Evolutionary conservation across 2,888 invertebrate genomes (phyloP).

Genomic region (Metallyticus violacea): DNA sequence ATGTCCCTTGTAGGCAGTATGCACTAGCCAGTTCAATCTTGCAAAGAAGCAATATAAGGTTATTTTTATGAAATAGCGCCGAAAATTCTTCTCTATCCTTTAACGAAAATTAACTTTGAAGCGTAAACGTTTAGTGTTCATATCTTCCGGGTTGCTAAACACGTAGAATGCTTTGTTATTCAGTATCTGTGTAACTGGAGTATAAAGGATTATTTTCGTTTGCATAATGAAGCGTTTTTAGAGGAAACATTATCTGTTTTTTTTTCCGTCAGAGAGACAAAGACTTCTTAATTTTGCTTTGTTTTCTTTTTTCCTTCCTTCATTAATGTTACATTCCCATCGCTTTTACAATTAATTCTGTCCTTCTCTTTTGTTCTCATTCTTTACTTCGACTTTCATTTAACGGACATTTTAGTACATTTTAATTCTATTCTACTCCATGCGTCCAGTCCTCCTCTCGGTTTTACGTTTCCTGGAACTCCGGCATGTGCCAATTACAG

Average conservation of each 20-base stretch:
- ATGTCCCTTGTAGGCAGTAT: too few species aligned
- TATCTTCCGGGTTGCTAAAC: neutral
- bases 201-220: neutral
- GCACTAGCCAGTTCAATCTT: too few species aligned
- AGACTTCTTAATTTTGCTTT: neutral
- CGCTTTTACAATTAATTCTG: neutral
- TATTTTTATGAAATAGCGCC: too few species aligned
- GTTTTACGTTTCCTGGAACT: neutral
- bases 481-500: neutral
- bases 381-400: neutral
- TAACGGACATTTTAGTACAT: neutral
- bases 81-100: neutral
- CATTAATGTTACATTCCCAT: neutral
- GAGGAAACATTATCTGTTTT: neutral
- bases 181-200: neutral
- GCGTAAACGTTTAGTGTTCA: neutral
- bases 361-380: neutral
- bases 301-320: neutral
- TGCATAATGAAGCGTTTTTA: neutral
- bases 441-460: neutral
- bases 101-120: neutral
- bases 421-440: neutral
- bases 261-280: neutral
- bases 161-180: neutral
- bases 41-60: too few species aligned